Base-by-base conservation (phyloP, 2,888 invertebrate species). In the Chaetogeoica ovagalla region DNA sequence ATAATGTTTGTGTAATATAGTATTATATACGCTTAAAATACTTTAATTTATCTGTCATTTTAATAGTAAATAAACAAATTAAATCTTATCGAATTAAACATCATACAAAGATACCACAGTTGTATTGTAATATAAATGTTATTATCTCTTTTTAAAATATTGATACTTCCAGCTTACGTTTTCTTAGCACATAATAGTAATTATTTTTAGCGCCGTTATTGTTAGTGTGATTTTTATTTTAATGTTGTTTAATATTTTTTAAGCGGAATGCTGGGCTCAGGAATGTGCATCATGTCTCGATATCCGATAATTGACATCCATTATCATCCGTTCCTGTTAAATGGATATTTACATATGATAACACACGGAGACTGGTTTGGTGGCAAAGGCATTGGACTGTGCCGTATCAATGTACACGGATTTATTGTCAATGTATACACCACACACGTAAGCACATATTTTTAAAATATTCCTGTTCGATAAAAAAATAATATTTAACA, bases 361-460 rank as follows among this genome's bases (percentile, higher is more conserved):
- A 94, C 95, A 83, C 98, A 98, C 86, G 98, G 96, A 0, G 99
- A 99, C 86, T 99, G 99, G 99, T 98, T 96, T 87, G 98, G 97
- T 60, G 98, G 98, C 7, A 99, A 99, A 89, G 97, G 96, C 17
- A 91, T 96, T 62, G 96, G 95, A 3, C 87, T 96, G 37, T 95
- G 94, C 85, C 90, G 90, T 84, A 89, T 96, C 63, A 89, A 90
- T 83, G 88, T 91, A 82, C 88, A 91, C 48, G 91, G 92, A 82
- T 88, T 91, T 83, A 88, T 88, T 73, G 88, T 98, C 75, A 93
- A 97, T 87, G 88, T 98, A 81, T 98, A 97, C 86, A 92, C 94
- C 83, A 94, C 97, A 83, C 98, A 99, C 91, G 96, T 96, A 89
- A 90, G 91, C 89, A 30, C 30, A 60, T 48, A 63, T 52, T 15